These are phyloP conservation scores for Drosophila bocki DNA, from an alignment of 1,140 invertebrate species.

Conservation along the genomic window DNA sequence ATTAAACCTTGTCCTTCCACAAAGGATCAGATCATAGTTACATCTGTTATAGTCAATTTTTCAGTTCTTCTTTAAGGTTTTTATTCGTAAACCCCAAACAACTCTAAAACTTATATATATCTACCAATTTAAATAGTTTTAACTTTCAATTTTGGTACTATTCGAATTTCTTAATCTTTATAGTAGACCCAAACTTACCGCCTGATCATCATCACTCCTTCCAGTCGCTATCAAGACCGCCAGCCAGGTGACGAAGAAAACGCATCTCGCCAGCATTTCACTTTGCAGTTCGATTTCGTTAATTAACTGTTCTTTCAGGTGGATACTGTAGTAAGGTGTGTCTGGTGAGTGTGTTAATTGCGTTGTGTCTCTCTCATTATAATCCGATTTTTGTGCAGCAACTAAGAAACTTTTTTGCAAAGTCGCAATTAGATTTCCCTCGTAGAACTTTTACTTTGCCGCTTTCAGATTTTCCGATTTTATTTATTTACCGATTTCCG, in stretches of 20 bases:
- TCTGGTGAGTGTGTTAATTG: slow-evolving; percentile 1
- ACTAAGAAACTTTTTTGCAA: slow-evolving; percentile 46
- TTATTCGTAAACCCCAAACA: neutral
- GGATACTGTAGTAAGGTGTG: neutral
- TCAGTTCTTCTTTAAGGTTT: too few species aligned
- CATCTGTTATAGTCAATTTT: neutral
- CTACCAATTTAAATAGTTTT: neutral
- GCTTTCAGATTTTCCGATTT: slow-evolving; percentile 50
- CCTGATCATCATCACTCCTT: slow-evolving; percentile 37
- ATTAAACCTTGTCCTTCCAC: neutral
- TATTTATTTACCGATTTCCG: slow-evolving; percentile 76
- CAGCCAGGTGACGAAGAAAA: slow-evolving; percentile 50
- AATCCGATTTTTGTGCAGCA: slow-evolving; percentile 14
- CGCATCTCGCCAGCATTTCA: slow-evolving; percentile 57
- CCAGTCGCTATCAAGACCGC: slow-evolving; percentile 27
- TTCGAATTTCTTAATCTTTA: neutral
- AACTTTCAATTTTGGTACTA: too few species aligned
- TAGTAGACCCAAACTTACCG: slow-evolving; percentile 24
- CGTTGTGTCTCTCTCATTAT: slow-evolving; percentile 22
- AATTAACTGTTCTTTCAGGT: slow-evolving; percentile 28
- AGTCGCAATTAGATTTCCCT: slow-evolving; percentile 60
- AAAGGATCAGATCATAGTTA: neutral
- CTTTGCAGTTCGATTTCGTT: slow-evolving; percentile 19
- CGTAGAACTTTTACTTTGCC: slow-evolving; percentile 51
- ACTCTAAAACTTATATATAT: too few species aligned